Conservation (phyloP, 2,113 vertebrate genomes). For the Lucifuga dentata region DNA sequence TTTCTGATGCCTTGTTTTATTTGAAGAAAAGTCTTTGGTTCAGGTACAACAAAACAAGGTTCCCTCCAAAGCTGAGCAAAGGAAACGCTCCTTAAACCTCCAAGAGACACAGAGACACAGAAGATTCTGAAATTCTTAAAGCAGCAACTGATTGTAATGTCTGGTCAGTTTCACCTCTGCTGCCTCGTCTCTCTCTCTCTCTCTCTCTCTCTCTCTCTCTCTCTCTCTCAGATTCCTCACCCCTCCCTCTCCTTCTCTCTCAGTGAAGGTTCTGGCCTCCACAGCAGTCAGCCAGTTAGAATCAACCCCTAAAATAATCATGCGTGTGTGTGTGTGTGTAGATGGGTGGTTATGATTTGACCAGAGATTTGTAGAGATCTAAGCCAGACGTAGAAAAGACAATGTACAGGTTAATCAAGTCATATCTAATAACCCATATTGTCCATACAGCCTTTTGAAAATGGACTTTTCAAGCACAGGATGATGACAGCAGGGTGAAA, state of each 20-base stretch:
- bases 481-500: no score
- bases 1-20: background rate
- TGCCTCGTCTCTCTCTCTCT: background rate
- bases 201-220: conserved; percentile 7
- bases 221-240: conserved; percentile 20
- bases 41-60: conserved; percentile 14
- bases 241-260: conserved; percentile 41
- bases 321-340: conserved; percentile 20
- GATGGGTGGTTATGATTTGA: background rate
- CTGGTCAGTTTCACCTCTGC: conserved; percentile 8
- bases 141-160: background rate
- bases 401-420: no score
- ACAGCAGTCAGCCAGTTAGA: conserved; percentile 59
- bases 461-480: no score
- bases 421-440: no score
- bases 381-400: no score
- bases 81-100: conserved; percentile 21
- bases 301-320: conserved; percentile 80
- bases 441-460: no score
- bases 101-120: conserved; percentile 13
- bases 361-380: no score
- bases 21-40: conserved; percentile 12
- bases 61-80: conserved; percentile 23
- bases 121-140: background rate
- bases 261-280: conserved; percentile 68